Evolutionary conservation across 1,140 invertebrate species (phyloP), one percentile per base, ranked within the genome.

Genomic region (Drosophila baimaii): DNA sequence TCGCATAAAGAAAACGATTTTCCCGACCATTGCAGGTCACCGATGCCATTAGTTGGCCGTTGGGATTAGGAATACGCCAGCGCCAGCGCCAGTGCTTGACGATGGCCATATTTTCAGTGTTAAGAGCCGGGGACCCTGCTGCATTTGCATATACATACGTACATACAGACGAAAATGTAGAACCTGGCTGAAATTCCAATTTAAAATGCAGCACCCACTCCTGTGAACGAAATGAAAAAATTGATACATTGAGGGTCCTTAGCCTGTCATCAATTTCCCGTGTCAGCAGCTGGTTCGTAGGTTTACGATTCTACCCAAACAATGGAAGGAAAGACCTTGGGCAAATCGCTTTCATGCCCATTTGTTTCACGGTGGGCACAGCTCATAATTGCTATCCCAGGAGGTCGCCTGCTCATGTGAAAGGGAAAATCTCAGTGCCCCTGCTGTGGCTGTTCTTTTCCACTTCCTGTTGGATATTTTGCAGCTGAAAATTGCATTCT

Each of bases 101-200:
- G 79, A 47, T 74, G 68, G 77, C 77, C 68, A 86, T 88, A 88
- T 88, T 88, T 86, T 83, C 77, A 64, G 66, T 77, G 79, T 63
- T 79, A 76, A 88, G 49, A 82, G 83, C 74, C 77, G 47, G 71
- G 17, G 51, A 55, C 58, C 64, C 57, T n/a, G 51, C 15, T 72
- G 79, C 82, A 88, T 83, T 81, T 76, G 69, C 78, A 86, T 85
- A 77, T 79, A 88, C 80, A n/a, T 21, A 2, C 9, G 69, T 74
- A 86, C 86, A 77, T 79, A 88, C 80, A n/a, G n/a, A 2, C 9
- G 29, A 77, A 88, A 77, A 77, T 82, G 81, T 82, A 72, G 59
- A 59, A 79, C 78, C 81, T 84, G 81, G 57, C 63, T 69, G 27
- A 39, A 54, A 46, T 58, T 39, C 57, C 81, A 77, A 79, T 84